Base-by-base conservation (phyloP, 2,113 vertebrate genomes). In the Gallinago jamesoni region DNA sequence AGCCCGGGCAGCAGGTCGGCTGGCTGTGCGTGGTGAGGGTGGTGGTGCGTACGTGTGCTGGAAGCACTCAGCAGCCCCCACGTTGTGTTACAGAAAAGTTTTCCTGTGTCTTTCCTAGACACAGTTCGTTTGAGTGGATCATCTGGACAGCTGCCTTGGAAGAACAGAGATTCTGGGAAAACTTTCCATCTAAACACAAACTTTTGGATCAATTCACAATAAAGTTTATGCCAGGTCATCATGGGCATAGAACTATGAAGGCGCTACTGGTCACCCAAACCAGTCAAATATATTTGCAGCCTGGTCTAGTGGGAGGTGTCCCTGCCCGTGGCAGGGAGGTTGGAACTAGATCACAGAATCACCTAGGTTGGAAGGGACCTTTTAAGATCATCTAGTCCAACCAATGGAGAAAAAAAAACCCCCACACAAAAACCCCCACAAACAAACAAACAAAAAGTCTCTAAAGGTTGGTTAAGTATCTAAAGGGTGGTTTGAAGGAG, bases 1-100 rank as follows among this genome's bases (percentile, higher is more conserved):
- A 55, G 69, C 28, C 7, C 12, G 24, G 5, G 6, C 74, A 59
- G 64, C 28, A 28, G 2, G 2, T 56, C 48, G 50, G 56, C 17
- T 21, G 13, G 31, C 77, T 56, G 33, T 9, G 45, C 10, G 27
- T 2, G 3, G n/a, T 0, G 1, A 79, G 74, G n/a, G 43, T 69
- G 53, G 9, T 30, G 35, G 8, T 22, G 12, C 2, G 6, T 22
- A 23, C 1, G 0, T 25, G 70, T 43, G 67, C 60, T 56, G 56
- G 66, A 67, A 59, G 55, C 24, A 43, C 35, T 21, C 47, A 3
- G 33, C 60, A 27, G 23, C 30, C 77, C 67, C 62, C 37, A 3
- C 33, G 43, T 85, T 31, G 79, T 30, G 56, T 56, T 30, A n/a
- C 10, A 25, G 22, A 10, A 10, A 78, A 78, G 57, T 60, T 79